These are phyloP conservation scores for Microchirus variegatus DNA, from an alignment of 2,797 vertebrate genomes.

Conservation along the genomic window DNA sequence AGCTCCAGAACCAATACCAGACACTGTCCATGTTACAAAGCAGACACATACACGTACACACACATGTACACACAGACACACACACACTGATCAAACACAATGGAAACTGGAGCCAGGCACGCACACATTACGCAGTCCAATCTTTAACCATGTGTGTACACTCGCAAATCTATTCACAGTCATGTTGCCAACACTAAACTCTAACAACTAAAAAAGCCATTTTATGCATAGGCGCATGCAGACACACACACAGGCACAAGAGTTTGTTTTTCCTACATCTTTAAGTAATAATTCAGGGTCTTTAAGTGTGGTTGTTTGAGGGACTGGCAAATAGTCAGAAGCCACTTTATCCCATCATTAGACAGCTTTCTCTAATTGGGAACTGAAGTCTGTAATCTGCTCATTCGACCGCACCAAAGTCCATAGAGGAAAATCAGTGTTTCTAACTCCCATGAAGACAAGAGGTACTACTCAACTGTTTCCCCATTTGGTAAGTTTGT, in stretches of 20 bases:
- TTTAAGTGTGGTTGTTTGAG: too few species aligned
- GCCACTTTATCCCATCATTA: too few species aligned
- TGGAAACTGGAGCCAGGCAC: constrained; percentile 34
- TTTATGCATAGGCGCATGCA: not conserved
- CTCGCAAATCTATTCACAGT: not conserved
- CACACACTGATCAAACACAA: constrained; percentile 9
- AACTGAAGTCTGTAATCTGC: too few species aligned
- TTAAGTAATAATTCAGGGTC: constrained; percentile 1
- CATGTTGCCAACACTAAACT: not conserved
- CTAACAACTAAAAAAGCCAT: not conserved
- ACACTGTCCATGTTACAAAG: constrained; percentile 32
- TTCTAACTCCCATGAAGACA: too few species aligned
- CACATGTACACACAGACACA: too few species aligned
- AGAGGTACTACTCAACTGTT: too few species aligned
- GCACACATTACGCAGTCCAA: not conserved
- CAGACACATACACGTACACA: constrained; percentile 18
- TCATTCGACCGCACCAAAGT: too few species aligned
- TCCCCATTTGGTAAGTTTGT: too few species aligned
- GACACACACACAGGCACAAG: not conserved
- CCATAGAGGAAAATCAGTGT: too few species aligned
- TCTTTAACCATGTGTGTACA: constrained; percentile 1
- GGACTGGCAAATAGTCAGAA: too few species aligned
- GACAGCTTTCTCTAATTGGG: too few species aligned
- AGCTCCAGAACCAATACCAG: constrained; percentile 47
- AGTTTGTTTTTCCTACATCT: not conserved